phyloP scores from a whole-genome alignment of 2,888 invertebrate genomes.

The Harpalus rubripes region DNA sequence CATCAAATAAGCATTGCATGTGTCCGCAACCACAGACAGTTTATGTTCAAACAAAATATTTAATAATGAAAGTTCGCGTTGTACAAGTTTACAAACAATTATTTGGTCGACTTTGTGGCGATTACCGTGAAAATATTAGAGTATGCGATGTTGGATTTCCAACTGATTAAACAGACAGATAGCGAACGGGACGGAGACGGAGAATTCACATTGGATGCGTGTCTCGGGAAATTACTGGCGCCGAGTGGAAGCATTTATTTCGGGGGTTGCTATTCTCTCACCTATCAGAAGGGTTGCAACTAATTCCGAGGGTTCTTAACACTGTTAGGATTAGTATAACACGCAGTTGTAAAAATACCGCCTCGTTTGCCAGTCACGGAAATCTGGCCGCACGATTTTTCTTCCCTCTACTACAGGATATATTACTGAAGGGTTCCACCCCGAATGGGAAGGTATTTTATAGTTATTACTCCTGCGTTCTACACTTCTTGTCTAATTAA shows the following conservation, averaged over 20 bases:
- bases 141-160: slow-evolving; percentile 61
- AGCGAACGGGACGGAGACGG: slow-evolving; percentile 19
- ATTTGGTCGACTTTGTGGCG: slow-evolving; percentile 47
- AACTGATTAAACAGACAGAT: slow-evolving; percentile 66
- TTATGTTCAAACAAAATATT: slow-evolving; percentile 62
- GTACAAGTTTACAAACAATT: slow-evolving; percentile 62
- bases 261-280: slow-evolving; percentile 59
- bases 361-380: slow-evolving; percentile 46
- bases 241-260: slow-evolving; percentile 63
- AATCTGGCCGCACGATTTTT: slow-evolving; percentile 42
- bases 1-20: slow-evolving; percentile 55
- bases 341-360: slow-evolving; percentile 59
- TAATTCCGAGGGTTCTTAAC: slow-evolving; percentile 63
- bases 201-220: slow-evolving; percentile 61
- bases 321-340: slow-evolving; percentile 61
- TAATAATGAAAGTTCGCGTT: slow-evolving; percentile 49
- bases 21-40: slow-evolving; percentile 53
- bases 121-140: slow-evolving; percentile 60
- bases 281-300: slow-evolving; percentile 63
- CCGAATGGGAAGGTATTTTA: not conserved
- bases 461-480: not conserved
- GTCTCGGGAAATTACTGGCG: slow-evolving; percentile 64
- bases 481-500: not conserved
- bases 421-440: slow-evolving; percentile 6
- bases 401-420: slow-evolving; percentile 36